Evolutionary conservation across 2,888 invertebrate species (phyloP).

Genomic region (Aporophyla nigra): DNA sequence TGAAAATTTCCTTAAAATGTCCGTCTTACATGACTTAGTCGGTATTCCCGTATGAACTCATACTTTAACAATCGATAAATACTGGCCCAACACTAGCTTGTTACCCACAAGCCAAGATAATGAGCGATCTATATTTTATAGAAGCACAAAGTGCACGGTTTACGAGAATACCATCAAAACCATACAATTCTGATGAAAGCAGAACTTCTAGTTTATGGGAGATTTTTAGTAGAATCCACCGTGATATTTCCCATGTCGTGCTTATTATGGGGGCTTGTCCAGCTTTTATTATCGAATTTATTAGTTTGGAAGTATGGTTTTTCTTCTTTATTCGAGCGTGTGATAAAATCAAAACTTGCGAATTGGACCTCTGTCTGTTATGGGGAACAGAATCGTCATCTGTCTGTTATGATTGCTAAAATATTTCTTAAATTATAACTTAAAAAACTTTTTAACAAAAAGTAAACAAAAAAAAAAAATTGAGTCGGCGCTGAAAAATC

Average conservation of each 20-base stretch:
- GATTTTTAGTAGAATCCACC: constrained; percentile 23
- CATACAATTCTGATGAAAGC: constrained; percentile 51
- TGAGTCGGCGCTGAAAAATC: no score
- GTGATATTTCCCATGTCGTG: constrained; percentile 1
- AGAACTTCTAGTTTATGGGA: constrained; percentile 36
- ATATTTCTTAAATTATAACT: background rate
- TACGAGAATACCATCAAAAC: constrained; percentile 56
- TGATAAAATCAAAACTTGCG: no score
- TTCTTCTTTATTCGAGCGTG: background rate
- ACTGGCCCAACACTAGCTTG: constrained; percentile 47
- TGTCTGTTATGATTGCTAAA: background rate
- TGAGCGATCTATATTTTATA: constrained; percentile 71
- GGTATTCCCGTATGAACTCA: background rate
- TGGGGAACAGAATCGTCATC: background rate
- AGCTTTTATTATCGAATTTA: constrained; percentile 18
- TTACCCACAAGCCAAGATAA: constrained; percentile 60
- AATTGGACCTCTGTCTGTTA: background rate
- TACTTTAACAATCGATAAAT: background rate
- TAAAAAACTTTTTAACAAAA: no score
- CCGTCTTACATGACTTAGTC: background rate
- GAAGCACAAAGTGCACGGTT: constrained; percentile 62
- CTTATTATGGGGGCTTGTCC: constrained; percentile 1
- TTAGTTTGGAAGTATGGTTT: constrained; percentile 13
- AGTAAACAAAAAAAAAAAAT: no score
- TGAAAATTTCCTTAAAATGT: background rate